Evolutionary conservation across 2,797 vertebrate species (phyloP).

Genomic region (Hydrolagus colliei): DNA sequence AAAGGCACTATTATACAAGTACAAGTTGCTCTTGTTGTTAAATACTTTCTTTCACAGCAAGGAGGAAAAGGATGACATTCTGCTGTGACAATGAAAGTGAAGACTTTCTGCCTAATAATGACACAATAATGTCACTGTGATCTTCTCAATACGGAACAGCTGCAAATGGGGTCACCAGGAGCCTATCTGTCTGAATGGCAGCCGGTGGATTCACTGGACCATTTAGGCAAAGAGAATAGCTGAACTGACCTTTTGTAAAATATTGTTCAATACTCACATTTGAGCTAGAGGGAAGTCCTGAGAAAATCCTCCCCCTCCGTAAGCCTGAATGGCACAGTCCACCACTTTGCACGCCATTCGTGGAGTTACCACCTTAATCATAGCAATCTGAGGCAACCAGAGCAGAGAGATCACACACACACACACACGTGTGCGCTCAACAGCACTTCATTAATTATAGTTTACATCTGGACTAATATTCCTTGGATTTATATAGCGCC

Average conservation of each 20-base stretch:
- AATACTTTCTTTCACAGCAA: too few relatives aligned
- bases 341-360: conserved; percentile 73
- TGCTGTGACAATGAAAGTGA: too few relatives aligned
- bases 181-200: too few relatives aligned
- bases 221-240: too few relatives aligned
- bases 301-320: conserved; percentile 77
- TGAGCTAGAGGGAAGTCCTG: conserved; percentile 78
- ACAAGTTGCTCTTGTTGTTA: too few relatives aligned
- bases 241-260: background rate
- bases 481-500: too few relatives aligned
- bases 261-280: conserved; percentile 66
- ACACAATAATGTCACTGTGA: too few relatives aligned
- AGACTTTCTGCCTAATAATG: too few relatives aligned
- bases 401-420: background rate
- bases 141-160: too few relatives aligned
- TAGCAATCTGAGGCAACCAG: conserved; percentile 63
- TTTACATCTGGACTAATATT: background rate
- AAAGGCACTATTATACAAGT: too few relatives aligned
- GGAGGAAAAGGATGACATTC: too few relatives aligned
- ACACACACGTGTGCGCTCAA: background rate
- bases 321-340: conserved; percentile 79
- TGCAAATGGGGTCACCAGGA: too few relatives aligned
- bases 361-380: conserved; percentile 84
- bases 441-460: background rate
- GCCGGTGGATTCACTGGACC: background rate